These are phyloP conservation scores for Apotomis betuletana DNA, from an alignment of 2,888 invertebrate species.

Conservation along the genomic window DNA sequence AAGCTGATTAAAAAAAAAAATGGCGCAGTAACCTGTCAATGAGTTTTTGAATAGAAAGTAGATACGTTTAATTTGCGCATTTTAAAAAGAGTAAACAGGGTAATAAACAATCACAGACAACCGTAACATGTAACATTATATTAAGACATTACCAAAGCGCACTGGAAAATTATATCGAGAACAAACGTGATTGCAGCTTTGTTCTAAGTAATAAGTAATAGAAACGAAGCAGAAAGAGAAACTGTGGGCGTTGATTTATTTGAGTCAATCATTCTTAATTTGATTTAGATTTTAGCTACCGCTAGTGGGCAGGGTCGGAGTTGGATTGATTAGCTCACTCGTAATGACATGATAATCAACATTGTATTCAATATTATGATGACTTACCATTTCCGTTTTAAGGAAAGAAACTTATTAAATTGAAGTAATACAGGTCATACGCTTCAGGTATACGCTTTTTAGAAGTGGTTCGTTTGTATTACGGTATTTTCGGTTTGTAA, in stretches of 20 bases:
- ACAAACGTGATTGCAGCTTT: slow-evolving; percentile 14
- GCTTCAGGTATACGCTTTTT: too few species aligned
- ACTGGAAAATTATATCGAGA: not conserved
- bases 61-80: too few species aligned
- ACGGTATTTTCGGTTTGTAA: too few species aligned
- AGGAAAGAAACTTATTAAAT: not conserved
- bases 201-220: slow-evolving; percentile 13
- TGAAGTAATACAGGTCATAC: not conserved
- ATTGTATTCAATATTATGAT: slow-evolving; percentile 12
- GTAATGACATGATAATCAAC: slow-evolving; percentile 8
- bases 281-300: slow-evolving; percentile 26
- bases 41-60: too few species aligned
- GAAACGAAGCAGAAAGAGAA: slow-evolving; percentile 11
- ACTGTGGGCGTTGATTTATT: slow-evolving; percentile 25
- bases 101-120: not conserved
- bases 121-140: not conserved
- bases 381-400: not conserved
- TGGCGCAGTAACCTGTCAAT: too few species aligned
- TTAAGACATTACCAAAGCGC: not conserved
- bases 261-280: slow-evolving; percentile 16
- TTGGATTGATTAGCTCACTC: slow-evolving; percentile 19
- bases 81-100: too few species aligned
- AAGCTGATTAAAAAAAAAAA: too few species aligned
- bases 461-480: too few species aligned
- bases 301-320: slow-evolving; percentile 4